Percentiles rank a stretch among this genome's conserved stretches.
These are phyloP conservation scores for Rhaphigaster nebulosa DNA, from an alignment of 2,888 invertebrate species.

Conservation along the genomic window DNA sequence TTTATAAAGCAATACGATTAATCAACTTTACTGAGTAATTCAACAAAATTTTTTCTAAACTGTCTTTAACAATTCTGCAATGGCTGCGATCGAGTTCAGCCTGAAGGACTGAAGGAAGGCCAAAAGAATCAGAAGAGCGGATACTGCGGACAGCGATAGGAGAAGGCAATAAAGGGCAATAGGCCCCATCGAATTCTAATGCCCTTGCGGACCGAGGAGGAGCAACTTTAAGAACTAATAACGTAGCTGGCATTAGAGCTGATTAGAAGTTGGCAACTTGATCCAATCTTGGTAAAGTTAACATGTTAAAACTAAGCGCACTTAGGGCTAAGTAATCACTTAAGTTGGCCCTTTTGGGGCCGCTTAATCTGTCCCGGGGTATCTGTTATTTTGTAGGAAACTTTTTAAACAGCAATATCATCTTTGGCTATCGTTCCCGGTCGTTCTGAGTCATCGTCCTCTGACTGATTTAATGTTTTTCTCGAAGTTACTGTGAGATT, in stretches of 20 bases:
- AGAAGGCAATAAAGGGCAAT: conserved; percentile 25
- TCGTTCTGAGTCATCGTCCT: neutral
- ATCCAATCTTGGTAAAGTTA: conserved; percentile 57
- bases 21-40: too few relatives aligned
- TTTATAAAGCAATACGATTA: too few relatives aligned
- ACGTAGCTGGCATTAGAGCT: conserved; percentile 52
- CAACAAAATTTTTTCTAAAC: neutral
- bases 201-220: neutral
- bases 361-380: conserved; percentile 50
- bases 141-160: neutral
- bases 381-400: conserved; percentile 54
- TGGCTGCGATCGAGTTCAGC: neutral
- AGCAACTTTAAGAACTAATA: conserved; percentile 57
- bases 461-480: neutral
- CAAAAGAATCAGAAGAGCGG: conserved; percentile 3
- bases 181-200: conserved; percentile 20
- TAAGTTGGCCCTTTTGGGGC: conserved; percentile 46
- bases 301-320: conserved; percentile 58
- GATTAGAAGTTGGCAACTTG: conserved; percentile 57
- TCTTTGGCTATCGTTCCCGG: conserved; percentile 27
- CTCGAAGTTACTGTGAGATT: neutral
- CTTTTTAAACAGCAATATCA: conserved; percentile 53
- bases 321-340: conserved; percentile 57
- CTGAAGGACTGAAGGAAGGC: neutral
- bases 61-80: neutral